Evolutionary conservation across 92 coral and sea anemone genomes (phyloP), one percentile per base, ranked within the genome.

Genomic region (Palythoa caribaeorum): DNA sequence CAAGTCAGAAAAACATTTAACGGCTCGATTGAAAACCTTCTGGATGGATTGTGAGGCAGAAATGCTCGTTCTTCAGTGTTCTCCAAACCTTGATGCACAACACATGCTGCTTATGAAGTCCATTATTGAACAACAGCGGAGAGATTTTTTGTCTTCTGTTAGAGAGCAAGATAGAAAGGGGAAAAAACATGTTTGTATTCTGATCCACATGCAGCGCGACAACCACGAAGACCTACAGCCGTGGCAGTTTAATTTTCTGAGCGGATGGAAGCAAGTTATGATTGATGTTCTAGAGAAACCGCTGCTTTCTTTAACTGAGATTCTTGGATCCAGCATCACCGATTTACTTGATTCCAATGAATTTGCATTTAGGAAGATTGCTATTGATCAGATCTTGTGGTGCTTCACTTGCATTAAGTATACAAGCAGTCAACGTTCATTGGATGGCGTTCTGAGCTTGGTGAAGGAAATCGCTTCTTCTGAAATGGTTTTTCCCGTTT

Each of bases 161-260:
- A 20, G 35, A 65, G 89, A 88, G 51, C 60, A 35, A 35, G 68
- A 40, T 2, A 74, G 77, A 19, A 79, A 63, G 50, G 55, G 37
- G 63, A 38, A 50, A 14, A 97, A 97, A 90, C 97, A 97, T 91
- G 98, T 94, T 3, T 97, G 99, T 63, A 94, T 97, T 36, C 88
- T 97, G 13, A 87, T 97, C 35, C 99, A 97, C 86, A 87, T 95
- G 36, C 96, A 92, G 51, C 93, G 99, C 3, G 94, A 91, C 86
- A 88, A 77, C 60, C 69, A 50, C 10, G 91, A 87, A 39, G 87
- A 78, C 21, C 59, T 2, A 21, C 88, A 89, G 35, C 94, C 92
- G 12, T 97, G 99, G 99, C 98, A 97, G 85, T 97, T 97, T 66
- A 97, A 95, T 92, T 97, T 94, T 78, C 92, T 93, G 20, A 95